Evolutionary conservation across 2,888 invertebrate genomes (phyloP), one percentile per base, ranked within the genome.

Genomic region (Odontothrips loti): DNA sequence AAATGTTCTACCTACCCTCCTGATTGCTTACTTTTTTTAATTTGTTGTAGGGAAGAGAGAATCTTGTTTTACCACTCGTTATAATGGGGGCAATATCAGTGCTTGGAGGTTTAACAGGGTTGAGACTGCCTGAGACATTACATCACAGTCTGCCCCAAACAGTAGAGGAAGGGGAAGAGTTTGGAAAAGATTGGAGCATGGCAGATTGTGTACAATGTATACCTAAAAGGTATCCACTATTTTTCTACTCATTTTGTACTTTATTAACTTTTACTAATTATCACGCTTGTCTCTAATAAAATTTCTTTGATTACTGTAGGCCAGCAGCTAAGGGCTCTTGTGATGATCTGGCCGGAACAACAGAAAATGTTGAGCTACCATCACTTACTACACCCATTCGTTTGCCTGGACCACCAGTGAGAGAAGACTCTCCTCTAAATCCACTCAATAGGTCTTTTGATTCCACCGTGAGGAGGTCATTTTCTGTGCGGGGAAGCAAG

Each of bases 41-140:
- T 80, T 82, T 84, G 81, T 85, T 87, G 51, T 85, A 96, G 96
- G 96, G 96, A 0, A 92, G 93, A 82, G 95, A 95, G 86, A 94
- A 94, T 87, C 89, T 96, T 43, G 93, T 95, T 47, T 87, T 96
- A 81, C 96, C 96, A 0, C 87, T 96, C 81, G 92, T 95, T 0
- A 94, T 96, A 82, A 94, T 96, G 92, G 96, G 96, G 0, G 90
- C 90, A 10, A 90, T 96, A 8, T 94, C 95, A 0, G 93, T 96
- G 58, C 87, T 95, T 78, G 96, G 96, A 10, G 96, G 96, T 2
- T 86, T 96, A 82, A 92, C 93, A 1, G 94, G 94, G 0, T 89
- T 96, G 10, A 90, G 96, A 29, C 87, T 96, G 83, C 96, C 96
- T 0, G 96, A 96, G 89, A 96, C 96, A 0, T 87, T 96, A 51